Evolutionary conservation across 2,888 invertebrate species (phyloP).

Genomic region (Athalia circularis): DNA sequence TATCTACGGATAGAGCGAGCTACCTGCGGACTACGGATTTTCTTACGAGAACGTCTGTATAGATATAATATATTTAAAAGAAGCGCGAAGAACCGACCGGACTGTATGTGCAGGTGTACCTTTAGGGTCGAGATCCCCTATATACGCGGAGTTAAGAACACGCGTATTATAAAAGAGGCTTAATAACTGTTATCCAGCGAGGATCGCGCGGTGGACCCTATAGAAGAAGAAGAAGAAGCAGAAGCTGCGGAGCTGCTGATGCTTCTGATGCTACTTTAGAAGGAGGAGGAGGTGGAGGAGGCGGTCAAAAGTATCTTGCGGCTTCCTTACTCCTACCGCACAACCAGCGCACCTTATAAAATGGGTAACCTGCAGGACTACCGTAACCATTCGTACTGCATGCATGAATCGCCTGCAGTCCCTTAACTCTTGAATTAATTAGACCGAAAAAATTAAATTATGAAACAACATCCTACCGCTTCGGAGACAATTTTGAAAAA

Average conservation of each 20-base stretch:
- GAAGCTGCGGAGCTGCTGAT: no score
- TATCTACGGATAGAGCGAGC: no score
- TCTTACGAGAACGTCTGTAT: no score
- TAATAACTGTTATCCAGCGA: constrained; percentile 73
- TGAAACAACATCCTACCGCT: no score
- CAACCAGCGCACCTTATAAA: constrained; percentile 7
- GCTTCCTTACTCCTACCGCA: constrained; percentile 33
- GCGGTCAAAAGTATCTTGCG: constrained; percentile 52
- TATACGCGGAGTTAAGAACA: constrained; percentile 58
- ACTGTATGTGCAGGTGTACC: constrained; percentile 8
- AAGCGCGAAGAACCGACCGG: constrained; percentile 6
- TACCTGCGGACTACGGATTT: no score
- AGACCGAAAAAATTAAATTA: no score
- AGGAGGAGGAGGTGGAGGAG: constrained; percentile 38
- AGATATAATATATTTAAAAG: no score
- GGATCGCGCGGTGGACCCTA: constrained; percentile 66
- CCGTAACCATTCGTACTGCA: no score
- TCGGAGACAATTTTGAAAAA: no score
- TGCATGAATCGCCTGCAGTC: no score
- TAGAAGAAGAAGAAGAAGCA: constrained; percentile 7
- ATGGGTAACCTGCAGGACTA: not conserved
- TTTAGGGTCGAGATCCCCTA: constrained; percentile 6
- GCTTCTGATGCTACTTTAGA: constrained; percentile 33
- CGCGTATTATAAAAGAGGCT: constrained; percentile 72
- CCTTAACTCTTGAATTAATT: no score